A percentile compares a stretch with the other conserved stretches of the same genome.
phyloP scores from a whole-genome alignment of 2,797 vertebrate species.

The Sylvia borin region DNA sequence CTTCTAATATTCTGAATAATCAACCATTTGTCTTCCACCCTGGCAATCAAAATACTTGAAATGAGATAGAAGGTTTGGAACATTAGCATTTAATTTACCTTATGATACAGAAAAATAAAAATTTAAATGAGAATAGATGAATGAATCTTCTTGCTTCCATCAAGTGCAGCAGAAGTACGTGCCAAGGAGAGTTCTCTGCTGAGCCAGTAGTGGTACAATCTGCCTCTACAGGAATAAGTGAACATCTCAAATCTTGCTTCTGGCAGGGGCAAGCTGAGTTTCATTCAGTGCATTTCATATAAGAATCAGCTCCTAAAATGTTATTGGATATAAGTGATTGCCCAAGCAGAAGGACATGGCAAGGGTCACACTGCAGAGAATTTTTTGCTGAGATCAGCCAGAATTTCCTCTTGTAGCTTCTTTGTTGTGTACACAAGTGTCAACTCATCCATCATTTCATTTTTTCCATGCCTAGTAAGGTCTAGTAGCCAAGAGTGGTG shows the following conservation, averaged over 20 bases:
- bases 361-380: background rate
- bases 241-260: background rate
- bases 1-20: background rate
- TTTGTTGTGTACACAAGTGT: background rate
- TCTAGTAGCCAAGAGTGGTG: background rate
- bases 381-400: constrained; percentile 9
- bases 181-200: background rate
- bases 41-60: background rate
- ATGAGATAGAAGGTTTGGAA: background rate
- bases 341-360: constrained; percentile 13
- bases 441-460: constrained; percentile 28
- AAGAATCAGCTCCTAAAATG: constrained; percentile 16
- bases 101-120: background rate
- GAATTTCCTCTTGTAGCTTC: constrained; percentile 8
- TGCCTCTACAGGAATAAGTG: background rate
- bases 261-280: background rate
- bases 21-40: background rate
- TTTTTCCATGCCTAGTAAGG: background rate
- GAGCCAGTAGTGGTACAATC: background rate
- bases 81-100: background rate
- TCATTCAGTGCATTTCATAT: background rate
- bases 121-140: background rate
- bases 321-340: constrained; percentile 24
- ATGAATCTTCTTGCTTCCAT: background rate
- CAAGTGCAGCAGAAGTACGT: background rate